Evolutionary conservation across 2,888 invertebrate species (phyloP).

Genomic region (Pseudanteris insignis): DNA sequence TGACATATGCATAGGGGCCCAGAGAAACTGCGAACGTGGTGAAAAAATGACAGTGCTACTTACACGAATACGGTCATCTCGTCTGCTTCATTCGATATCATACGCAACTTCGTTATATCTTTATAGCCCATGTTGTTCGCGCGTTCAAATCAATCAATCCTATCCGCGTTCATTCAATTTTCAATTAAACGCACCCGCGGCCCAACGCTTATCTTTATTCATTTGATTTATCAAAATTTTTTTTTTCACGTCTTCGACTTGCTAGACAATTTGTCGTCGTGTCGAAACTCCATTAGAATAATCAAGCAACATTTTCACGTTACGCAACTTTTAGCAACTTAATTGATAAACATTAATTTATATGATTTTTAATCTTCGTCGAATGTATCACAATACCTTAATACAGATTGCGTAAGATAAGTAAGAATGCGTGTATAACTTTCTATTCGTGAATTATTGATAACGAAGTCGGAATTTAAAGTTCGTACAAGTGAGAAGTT

Average conservation of each 20-base stretch:
- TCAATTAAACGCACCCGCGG: too few relatives aligned
- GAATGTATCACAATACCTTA: slow-evolving; percentile 33
- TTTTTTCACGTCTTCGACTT: too few relatives aligned
- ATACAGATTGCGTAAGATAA: slow-evolving; percentile 26
- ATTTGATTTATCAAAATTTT: too few relatives aligned
- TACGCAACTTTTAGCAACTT: slow-evolving; percentile 2
- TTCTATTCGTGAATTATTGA: slow-evolving; percentile 41
- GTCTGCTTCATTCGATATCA: too few relatives aligned
- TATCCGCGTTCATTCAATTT: too few relatives aligned
- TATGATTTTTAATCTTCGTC: slow-evolving; percentile 6
- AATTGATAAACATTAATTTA: slow-evolving; percentile 11
- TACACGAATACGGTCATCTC: slow-evolving; percentile 32
- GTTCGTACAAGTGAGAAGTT: slow-evolving; percentile 28
- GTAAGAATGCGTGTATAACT: slow-evolving; percentile 24
- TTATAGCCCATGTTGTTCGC: too few relatives aligned
- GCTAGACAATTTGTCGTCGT: too few relatives aligned
- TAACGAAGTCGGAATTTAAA: slow-evolving; percentile 32
- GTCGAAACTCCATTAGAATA: background rate
- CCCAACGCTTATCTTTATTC: too few relatives aligned
- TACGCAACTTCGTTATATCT: too few relatives aligned
- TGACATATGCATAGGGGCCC: slow-evolving; percentile 33
- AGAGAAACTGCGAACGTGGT: slow-evolving; percentile 21
- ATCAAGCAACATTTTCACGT: background rate
- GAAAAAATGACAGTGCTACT: slow-evolving; percentile 31
- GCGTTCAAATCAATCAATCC: too few relatives aligned